These are phyloP conservation scores for Enteromius viviparus DNA, from an alignment of 2,797 vertebrate species.

Conservation along the genomic window DNA sequence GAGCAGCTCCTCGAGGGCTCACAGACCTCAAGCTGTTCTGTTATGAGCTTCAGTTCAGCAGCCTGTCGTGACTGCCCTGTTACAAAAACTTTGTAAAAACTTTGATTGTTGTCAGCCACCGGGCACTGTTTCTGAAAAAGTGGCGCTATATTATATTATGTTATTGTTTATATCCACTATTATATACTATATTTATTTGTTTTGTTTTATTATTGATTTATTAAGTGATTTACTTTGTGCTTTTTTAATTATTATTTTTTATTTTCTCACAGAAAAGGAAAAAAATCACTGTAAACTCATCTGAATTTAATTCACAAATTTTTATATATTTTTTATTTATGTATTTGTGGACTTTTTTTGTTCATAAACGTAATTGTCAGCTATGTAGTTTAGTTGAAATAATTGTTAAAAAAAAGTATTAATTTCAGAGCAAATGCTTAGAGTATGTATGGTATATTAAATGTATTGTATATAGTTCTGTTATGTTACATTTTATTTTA, in stretches of 20 bases:
- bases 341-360: background rate
- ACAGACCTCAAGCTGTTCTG: constrained; percentile 12
- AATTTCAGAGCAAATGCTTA: too few species aligned
- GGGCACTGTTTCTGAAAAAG: background rate
- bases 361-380: background rate
- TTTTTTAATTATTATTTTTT: background rate
- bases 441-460: too few species aligned
- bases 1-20: constrained; percentile 11
- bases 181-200: background rate
- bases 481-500: too few species aligned
- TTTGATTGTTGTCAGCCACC: too few species aligned
- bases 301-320: background rate
- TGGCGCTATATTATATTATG: background rate
- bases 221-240: too few species aligned
- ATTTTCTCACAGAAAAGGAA: background rate
- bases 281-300: background rate
- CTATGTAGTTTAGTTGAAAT: too few species aligned
- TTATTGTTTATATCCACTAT: background rate
- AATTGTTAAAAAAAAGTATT: too few species aligned
- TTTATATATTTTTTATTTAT: too few species aligned
- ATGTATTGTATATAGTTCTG: too few species aligned
- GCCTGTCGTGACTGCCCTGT: background rate
- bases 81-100: background rate
- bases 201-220: too few species aligned
- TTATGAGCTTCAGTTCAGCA: constrained; percentile 6